Percentiles rank a stretch among this genome's conserved stretches.
These are phyloP conservation scores for Lasioglossum villosulum DNA, from an alignment of 2,888 invertebrate species.

Conservation along the genomic window DNA sequence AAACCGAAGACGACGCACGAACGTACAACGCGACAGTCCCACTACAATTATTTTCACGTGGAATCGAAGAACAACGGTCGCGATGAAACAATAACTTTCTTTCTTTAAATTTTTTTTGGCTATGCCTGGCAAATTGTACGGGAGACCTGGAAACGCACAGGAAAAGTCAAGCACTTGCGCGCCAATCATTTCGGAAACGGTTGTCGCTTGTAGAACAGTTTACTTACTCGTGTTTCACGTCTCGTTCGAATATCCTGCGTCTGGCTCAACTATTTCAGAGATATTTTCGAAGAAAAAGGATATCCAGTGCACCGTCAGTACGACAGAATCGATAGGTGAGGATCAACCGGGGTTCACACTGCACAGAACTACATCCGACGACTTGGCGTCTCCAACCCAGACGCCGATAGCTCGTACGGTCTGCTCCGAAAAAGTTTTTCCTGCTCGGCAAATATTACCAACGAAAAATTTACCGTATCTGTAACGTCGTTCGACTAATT, in stretches of 20 bases:
- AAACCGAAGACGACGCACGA: neutral
- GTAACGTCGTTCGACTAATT: conserved; percentile 1
- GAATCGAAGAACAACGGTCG: neutral
- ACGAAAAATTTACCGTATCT: neutral
- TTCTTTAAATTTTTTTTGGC: neutral
- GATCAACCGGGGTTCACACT: conserved; percentile 78
- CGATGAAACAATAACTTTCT: conserved; percentile 18
- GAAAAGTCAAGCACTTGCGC: conserved; percentile 50
- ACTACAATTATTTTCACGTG: neutral
- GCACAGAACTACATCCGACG: conserved; percentile 73
- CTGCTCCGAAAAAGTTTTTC: conserved; percentile 21
- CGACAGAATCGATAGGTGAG: conserved; percentile 73
- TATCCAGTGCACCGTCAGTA: conserved; percentile 60
- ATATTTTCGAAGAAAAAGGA: conserved; percentile 56
- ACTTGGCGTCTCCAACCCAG: conserved; percentile 72
- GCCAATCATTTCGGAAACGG: conserved; percentile 53
- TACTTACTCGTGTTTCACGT: conserved; percentile 51
- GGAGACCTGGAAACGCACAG: conserved; percentile 24
- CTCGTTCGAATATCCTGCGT: conserved; percentile 31
- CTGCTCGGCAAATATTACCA: neutral
- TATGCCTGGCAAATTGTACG: conserved; percentile 28
- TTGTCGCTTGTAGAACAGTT: conserved; percentile 5
- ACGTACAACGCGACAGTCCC: neutral
- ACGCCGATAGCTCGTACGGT: conserved; percentile 63
- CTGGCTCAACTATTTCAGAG: conserved; percentile 52